These are phyloP conservation scores for Andinoacara biseriatus DNA, from an alignment of 2,113 vertebrate species.

Conservation along the genomic window DNA sequence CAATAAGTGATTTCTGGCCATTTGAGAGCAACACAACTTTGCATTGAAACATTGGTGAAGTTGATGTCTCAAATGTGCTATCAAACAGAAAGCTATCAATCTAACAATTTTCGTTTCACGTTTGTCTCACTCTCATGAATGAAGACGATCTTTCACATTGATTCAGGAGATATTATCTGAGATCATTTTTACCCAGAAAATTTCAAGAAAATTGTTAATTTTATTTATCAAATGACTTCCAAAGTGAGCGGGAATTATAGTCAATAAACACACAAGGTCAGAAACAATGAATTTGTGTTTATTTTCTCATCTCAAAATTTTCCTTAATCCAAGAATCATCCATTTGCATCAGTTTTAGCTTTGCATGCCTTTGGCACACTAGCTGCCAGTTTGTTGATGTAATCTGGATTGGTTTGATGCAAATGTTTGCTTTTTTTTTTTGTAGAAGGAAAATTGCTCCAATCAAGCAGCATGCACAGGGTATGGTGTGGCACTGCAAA, in stretches of 20 bases:
- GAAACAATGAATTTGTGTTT: neutral
- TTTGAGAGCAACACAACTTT: neutral
- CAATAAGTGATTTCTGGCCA: neutral
- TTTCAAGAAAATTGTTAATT: neutral
- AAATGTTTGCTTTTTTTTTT: neutral
- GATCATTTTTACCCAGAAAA: neutral
- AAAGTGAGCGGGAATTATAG: neutral
- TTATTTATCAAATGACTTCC: neutral
- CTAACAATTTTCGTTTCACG: neutral
- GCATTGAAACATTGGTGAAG: neutral
- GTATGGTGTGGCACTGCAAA: neutral
- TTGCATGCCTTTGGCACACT: constrained; percentile 3
- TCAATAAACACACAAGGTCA: neutral
- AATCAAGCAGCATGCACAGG: neutral
- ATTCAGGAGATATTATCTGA: neutral
- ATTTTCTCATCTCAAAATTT: neutral
- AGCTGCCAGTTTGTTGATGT: neutral
- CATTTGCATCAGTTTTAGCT: neutral
- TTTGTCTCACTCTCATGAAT: neutral
- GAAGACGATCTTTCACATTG: neutral
- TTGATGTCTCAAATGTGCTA: neutral
- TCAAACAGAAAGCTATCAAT: neutral
- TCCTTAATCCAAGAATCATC: neutral
- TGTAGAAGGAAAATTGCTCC: neutral
- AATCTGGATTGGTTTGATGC: neutral